Percentiles rank a stretch among this genome's conserved stretches.
These are phyloP conservation scores for Parasteatoda lunata DNA, from an alignment of 2,888 invertebrate genomes.

Conservation along the genomic window DNA sequence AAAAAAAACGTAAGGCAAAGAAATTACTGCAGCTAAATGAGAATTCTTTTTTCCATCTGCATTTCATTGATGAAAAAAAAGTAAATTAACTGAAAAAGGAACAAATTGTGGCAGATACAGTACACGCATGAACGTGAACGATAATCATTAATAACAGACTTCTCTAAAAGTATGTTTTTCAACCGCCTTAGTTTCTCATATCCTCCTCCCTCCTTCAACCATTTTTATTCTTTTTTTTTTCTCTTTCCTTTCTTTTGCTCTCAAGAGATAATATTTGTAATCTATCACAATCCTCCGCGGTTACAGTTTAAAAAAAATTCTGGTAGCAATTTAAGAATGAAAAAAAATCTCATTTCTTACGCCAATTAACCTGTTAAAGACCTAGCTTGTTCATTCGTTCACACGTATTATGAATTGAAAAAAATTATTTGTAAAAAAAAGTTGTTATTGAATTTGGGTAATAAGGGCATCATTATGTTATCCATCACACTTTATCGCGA, in stretches of 20 bases:
- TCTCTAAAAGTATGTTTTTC: constrained; percentile 29
- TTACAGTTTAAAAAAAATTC: constrained; percentile 40
- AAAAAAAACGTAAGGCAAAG: too few species aligned
- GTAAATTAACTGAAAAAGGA: background rate
- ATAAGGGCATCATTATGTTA: constrained; percentile 61
- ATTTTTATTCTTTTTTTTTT: constrained; percentile 6
- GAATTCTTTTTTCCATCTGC: background rate
- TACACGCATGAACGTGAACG: constrained; percentile 40
- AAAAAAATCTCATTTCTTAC: constrained; percentile 38
- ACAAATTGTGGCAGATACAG: constrained; percentile 38
- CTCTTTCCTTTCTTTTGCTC: constrained; percentile 25
- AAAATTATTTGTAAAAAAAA: constrained; percentile 32
- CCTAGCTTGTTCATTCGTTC: constrained; percentile 7
- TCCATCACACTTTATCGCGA: constrained; percentile 60
- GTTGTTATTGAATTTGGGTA: constrained; percentile 65
- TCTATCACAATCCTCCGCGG: constrained; percentile 55
- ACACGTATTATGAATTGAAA: constrained; percentile 7
- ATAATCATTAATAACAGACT: constrained; percentile 63
- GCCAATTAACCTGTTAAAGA: constrained; percentile 67
- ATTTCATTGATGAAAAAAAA: constrained; percentile 10
- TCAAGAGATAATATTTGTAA: constrained; percentile 42
- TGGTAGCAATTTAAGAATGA: constrained; percentile 45
- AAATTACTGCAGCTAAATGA: too few species aligned
- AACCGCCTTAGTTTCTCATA: constrained; percentile 3
- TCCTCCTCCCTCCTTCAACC: background rate